phyloP scores from a whole-genome alignment of 2,888 invertebrate genomes.

The Homarus gammarus region DNA sequence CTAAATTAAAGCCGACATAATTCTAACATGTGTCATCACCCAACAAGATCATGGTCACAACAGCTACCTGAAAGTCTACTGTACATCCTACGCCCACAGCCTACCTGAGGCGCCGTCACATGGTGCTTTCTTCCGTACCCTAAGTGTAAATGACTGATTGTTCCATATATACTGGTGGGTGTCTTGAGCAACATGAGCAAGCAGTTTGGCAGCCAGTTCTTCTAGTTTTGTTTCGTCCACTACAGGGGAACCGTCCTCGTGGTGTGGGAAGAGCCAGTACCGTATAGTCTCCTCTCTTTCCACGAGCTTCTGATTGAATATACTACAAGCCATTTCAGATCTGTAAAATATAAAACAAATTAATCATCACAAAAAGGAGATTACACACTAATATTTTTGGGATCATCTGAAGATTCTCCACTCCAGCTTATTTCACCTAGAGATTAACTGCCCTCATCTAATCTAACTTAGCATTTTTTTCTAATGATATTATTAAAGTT shows the following conservation, averaged over 20 bases:
- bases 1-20: no score
- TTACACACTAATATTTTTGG: no score
- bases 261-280: conserved; percentile 69
- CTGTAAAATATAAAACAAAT: conserved; percentile 14
- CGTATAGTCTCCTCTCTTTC: conserved; percentile 55
- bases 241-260: conserved; percentile 25
- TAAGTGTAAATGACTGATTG: conserved; percentile 57
- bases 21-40: no score
- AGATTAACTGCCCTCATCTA: no score
- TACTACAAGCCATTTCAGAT: conserved; percentile 49
- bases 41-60: no score
- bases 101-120: conserved; percentile 37
- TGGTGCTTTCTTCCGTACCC: conserved; percentile 19
- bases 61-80: no score
- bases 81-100: no score
- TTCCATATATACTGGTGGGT: conserved; percentile 73
- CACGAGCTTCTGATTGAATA: neutral
- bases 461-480: no score
- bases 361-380: neutral
- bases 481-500: no score
- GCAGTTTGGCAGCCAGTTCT: conserved; percentile 29
- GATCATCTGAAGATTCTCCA: no score
- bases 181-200: conserved; percentile 56
- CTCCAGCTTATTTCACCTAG: no score
- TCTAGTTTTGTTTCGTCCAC: conserved; percentile 38